Conservation (phyloP, 2,113 vertebrate species). For the Podilymbus podiceps region DNA sequence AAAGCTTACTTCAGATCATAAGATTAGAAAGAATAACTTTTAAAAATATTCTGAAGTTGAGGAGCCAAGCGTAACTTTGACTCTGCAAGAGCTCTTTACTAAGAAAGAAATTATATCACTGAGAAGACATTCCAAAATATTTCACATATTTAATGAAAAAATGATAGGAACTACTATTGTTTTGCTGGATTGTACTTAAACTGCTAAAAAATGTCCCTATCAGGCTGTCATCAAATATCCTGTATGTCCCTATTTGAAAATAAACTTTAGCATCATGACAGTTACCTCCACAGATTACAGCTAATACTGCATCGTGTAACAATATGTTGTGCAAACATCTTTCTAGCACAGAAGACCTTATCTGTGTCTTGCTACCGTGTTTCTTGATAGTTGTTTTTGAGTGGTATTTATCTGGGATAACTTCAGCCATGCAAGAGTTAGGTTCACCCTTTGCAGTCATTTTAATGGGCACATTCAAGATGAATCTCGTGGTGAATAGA, state of each 20-base stretch:
- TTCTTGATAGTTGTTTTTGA: background rate
- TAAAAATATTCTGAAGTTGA: background rate
- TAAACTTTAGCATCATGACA: background rate
- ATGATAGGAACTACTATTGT: background rate
- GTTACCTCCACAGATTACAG: background rate
- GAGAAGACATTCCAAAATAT: background rate
- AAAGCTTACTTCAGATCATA: background rate
- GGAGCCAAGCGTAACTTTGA: background rate
- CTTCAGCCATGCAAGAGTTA: background rate
- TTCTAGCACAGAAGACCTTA: background rate
- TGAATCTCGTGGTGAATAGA: background rate
- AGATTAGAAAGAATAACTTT: background rate
- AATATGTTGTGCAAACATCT: background rate
- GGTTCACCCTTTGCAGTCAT: background rate
- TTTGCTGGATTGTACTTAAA: background rate
- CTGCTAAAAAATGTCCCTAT: background rate
- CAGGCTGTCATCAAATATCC: background rate
- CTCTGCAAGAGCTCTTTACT: background rate
- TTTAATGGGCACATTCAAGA: background rate
- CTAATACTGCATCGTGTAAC: background rate
- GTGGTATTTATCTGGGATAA: background rate
- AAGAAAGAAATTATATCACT: background rate
- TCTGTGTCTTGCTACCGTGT: background rate
- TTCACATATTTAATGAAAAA: background rate
- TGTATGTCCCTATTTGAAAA: background rate